Conservation (phyloP, 2,113 vertebrate genomes). For the Isichthys henryi region DNA sequence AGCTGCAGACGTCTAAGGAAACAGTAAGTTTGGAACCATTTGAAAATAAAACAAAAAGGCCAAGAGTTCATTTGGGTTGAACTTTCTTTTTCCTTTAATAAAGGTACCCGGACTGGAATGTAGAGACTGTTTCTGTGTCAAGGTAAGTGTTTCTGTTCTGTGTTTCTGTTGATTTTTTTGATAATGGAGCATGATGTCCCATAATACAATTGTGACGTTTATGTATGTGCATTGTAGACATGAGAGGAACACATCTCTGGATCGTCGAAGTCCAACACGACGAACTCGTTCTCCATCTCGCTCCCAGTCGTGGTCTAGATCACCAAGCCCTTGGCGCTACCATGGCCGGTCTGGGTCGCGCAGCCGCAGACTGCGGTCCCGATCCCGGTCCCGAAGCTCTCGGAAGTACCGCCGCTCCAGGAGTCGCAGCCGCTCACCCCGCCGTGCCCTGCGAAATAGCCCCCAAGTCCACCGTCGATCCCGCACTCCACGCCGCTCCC, state of each 20-base stretch:
- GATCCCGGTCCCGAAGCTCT: slow-evolving; percentile 59
- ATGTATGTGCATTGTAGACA: slow-evolving; percentile 10
- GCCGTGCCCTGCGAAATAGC: slow-evolving; percentile 39
- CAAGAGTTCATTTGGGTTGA: not conserved
- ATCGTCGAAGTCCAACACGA: slow-evolving; percentile 46
- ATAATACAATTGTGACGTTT: not conserved
- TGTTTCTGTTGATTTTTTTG: too few species aligned
- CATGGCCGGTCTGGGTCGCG: slow-evolving; percentile 50
- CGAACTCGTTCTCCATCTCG: slow-evolving; percentile 43
- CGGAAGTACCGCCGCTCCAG: slow-evolving; percentile 34
- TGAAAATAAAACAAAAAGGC: not conserved
- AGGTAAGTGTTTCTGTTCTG: slow-evolving; percentile 38
- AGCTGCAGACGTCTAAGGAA: slow-evolving; percentile 71
- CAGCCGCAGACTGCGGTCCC: slow-evolving; percentile 45
- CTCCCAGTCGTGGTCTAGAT: slow-evolving; percentile 36
- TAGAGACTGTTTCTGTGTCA: slow-evolving; percentile 46
- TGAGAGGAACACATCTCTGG: slow-evolving; percentile 25
- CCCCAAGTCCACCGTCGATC: slow-evolving; percentile 38
- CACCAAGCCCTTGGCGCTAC: slow-evolving; percentile 52
- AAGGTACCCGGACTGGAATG: slow-evolving; percentile 85
- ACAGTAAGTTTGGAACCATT: slow-evolving; percentile 61
- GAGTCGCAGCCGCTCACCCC: slow-evolving; percentile 44
- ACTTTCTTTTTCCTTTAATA: not conserved
- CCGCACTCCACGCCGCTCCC: slow-evolving; percentile 53
- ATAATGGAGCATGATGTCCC: not conserved